Conservation (phyloP, 2,113 vertebrate genomes). For the Scolopax mira region DNA sequence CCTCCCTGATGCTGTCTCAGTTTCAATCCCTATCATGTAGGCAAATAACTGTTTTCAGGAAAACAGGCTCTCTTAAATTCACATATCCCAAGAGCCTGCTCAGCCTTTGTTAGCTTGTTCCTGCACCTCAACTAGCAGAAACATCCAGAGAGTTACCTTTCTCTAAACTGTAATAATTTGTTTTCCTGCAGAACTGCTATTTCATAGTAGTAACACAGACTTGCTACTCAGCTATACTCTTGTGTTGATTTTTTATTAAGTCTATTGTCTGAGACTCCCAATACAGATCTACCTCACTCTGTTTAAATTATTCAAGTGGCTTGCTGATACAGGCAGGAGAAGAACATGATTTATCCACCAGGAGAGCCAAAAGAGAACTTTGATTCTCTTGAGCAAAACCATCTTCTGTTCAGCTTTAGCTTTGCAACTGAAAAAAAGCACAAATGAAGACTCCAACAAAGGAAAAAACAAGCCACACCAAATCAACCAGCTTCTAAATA, state of each 20-base stretch:
- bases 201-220: neutral
- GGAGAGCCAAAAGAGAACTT: neutral
- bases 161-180: accelerated
- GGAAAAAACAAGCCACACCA: neutral
- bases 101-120: neutral
- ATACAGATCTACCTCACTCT: accelerated
- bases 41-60: neutral
- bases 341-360: neutral
- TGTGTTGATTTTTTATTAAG: neutral
- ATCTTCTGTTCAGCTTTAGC: neutral
- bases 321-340: neutral
- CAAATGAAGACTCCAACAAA: neutral
- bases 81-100: neutral
- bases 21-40: neutral
- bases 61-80: neutral
- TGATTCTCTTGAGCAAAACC: neutral
- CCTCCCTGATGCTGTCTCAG: neutral
- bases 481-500: neutral
- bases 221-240: neutral
- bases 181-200: neutral
- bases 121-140: accelerated
- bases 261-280: accelerated
- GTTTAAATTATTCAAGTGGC: neutral
- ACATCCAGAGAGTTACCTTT: accelerated
- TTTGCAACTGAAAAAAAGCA: neutral